These are phyloP conservation scores for Cacatua alba DNA, from an alignment of 2,113 vertebrate species.

Conservation along the genomic window DNA sequence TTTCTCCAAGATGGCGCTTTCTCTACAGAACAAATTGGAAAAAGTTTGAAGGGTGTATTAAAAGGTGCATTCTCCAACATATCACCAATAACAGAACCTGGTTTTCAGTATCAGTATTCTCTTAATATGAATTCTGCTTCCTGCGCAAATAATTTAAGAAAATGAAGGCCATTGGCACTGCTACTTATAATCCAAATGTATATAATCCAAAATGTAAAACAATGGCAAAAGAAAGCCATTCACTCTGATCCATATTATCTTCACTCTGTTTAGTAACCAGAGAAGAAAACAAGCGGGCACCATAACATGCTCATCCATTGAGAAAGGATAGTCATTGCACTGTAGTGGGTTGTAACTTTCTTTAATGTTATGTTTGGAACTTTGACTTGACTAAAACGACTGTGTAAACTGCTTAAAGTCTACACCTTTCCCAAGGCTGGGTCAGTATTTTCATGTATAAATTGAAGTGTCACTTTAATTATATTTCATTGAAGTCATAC, in stretches of 20 bases:
- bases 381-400: background rate
- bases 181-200: background rate
- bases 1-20: background rate
- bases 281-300: background rate
- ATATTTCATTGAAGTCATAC: background rate
- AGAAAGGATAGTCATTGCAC: background rate
- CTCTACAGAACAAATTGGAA: background rate
- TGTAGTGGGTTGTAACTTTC: background rate
- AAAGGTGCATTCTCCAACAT: background rate
- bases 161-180: background rate
- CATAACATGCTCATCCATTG: background rate
- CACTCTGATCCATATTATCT: background rate
- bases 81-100: background rate
- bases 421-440: background rate
- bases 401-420: background rate
- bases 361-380: background rate
- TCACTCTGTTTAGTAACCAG: background rate
- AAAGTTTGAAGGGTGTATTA: constrained; percentile 15
- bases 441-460: background rate
- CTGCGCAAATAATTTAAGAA: background rate
- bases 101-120: background rate
- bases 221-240: constrained; percentile 27
- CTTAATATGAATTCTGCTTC: background rate
- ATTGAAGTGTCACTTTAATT: background rate
- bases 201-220: constrained; percentile 3